Conservation (phyloP, 2,113 vertebrate species). For the Coturnix japonica region DNA sequence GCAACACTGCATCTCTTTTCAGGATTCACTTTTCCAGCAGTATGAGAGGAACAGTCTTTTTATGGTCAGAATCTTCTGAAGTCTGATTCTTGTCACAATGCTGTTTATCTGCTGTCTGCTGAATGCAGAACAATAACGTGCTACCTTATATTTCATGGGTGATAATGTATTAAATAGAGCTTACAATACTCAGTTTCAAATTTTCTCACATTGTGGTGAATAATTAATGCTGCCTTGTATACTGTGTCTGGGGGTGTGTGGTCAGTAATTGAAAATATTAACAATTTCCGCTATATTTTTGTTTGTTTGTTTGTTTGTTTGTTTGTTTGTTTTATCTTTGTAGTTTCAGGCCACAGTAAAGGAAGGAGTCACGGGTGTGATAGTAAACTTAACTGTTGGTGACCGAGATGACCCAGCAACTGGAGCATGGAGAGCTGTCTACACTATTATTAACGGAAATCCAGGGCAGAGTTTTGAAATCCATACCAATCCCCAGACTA, state of each 20-base stretch:
- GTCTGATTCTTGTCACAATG: constrained; percentile 29
- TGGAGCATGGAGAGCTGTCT: constrained; percentile 90
- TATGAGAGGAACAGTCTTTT: neutral
- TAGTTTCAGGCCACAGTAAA: constrained; percentile 93
- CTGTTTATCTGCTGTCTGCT: constrained; percentile 45
- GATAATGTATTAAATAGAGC: constrained; percentile 38
- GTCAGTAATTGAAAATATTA: neutral
- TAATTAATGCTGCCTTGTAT: constrained; percentile 27
- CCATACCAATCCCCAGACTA: constrained; percentile 93
- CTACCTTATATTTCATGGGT: constrained; percentile 9
- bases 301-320: neutral
- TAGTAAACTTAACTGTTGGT: constrained; percentile 92
- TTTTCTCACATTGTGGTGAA: constrained; percentile 10
- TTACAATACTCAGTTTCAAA: neutral
- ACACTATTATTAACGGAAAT: constrained; percentile 95
- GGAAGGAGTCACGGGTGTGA: constrained; percentile 90
- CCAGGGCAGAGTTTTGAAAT: constrained; percentile 92
- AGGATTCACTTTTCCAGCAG: constrained; percentile 10
- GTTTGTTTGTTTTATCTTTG: neutral
- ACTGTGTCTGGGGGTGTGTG: neutral
- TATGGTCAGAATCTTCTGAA: constrained; percentile 5
- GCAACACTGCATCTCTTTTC: neutral
- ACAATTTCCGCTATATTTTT: neutral
- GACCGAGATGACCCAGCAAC: constrained; percentile 93
- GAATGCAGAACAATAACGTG: constrained; percentile 20